Evolutionary conservation across 2,797 vertebrate species (phyloP), one percentile per base, ranked within the genome.

Genomic region (Lacerta viridis): DNA sequence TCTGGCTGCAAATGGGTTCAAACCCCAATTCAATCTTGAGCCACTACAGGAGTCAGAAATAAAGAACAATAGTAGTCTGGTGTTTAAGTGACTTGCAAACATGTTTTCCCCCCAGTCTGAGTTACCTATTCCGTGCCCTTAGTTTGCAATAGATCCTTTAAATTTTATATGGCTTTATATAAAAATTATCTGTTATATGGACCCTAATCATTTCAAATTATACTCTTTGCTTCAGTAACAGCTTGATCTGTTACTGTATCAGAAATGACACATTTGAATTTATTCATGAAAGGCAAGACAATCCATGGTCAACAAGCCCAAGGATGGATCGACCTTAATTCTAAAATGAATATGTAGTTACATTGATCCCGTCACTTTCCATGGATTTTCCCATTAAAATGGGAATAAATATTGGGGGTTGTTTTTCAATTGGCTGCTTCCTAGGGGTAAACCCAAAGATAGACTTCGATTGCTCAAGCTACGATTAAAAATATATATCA

Each of bases 321-420:
- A 92, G 82, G 2, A 10, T 61, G 84, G 36, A 7, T 1, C 86
- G 43, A 89, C 90, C 7, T 82, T 82, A 87, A 75, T 79, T 85
- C 81, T 66, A 76, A 93, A 84, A 20, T 79, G 13, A 15, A 23
- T 55, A 41, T 20, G 27, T 50, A n/a, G 1, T 23, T 25, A 78
- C 27, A 64, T 29, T 36, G 41, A 80, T 89, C 91, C 20, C 1
- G 7, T 1, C 29, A 72, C 84, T 91, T 91, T 93, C 80, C 66
- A 82, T 77, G 82, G 74, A 76, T 85, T 88, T 83, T 90, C 92
- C 92, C 29, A 79, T 86, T 87, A 76, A 76, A 89, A 89, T 27
- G 41, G 36, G 68, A 93, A 87, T 68, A 85, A 84, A 86, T 69
- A 86, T 33, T 64, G 90, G 91, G 80, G 46, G 88, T 86, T 81